Evolutionary conservation across 2,888 invertebrate species (phyloP), one percentile per base, ranked within the genome.

Genomic region (Apotomis capreana): DNA sequence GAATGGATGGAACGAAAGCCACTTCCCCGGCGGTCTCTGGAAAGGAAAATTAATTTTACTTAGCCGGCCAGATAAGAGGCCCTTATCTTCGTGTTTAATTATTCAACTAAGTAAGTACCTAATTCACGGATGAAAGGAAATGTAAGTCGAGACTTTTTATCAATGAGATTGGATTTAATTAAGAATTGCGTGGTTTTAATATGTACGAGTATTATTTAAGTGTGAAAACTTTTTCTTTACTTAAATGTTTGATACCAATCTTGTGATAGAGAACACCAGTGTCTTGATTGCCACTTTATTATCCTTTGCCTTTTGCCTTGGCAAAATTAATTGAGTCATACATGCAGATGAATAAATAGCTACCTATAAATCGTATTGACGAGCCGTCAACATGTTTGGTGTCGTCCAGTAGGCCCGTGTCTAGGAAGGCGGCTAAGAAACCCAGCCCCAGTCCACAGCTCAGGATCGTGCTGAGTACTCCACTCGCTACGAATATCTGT

Each of bases 391-490:
- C 15, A 15, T 60, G 52, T 63, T 12, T 49, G 10, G 40, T 10
- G 13, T 68, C 13, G 46, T 72, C 46, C 4, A 69, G 59, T 13
- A 59, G 12, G 36, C 40, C 61, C 37, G 68, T 36, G 15, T 77
- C 74, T 26, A 74, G 59, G 51, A 75, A 70, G 5, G 75, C 65
- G 2, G 78, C 70, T 6, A 78, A 59, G 52, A 70, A 78, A 0
- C 80, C 79, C 5, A 80, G 59, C 1, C 79, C 78, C n/a, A 80
- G 62, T 4, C 80, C 79, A 57, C 79, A 79, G 65, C 79, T 79
- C 54, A 79, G 74, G 13, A 80, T 75, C 13, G 76, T 77, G 67
- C 75, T 76, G 46, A 78, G 71, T 5, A 79, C 73, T 49, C 77
- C 79, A 54, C 76, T 74, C 9, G 76, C 75, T 1, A 77, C 77